Percentiles rank a stretch among this genome's conserved stretches.
phyloP scores from a whole-genome alignment of 1,140 invertebrate genomes.

The Ips nitidus region DNA sequence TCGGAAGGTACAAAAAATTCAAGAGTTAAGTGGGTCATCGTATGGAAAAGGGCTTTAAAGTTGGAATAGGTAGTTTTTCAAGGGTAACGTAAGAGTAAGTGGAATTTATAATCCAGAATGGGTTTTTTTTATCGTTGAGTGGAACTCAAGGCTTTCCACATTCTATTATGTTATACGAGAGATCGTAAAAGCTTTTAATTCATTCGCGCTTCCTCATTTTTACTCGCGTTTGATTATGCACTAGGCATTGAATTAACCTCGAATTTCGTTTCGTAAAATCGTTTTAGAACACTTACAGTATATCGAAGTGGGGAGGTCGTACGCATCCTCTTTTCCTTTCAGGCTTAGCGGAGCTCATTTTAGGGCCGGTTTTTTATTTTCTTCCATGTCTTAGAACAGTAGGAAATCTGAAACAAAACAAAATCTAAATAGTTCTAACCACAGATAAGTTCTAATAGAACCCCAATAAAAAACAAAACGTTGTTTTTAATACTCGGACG shows the following conservation, averaged over 20 bases:
- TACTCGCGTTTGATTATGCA: conserved; percentile 2
- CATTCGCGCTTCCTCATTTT: conserved; percentile 1
- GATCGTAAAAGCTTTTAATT: conserved; percentile 9
- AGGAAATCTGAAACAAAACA: not conserved
- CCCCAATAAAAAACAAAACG: too few species aligned
- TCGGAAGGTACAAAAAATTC: conserved; percentile 9
- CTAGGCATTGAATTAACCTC: not conserved
- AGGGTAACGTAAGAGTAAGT: not conserved
- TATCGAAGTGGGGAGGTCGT: conserved; percentile 49
- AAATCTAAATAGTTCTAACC: too few species aligned
- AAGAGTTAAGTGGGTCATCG: conserved; percentile 7
- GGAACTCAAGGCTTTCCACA: conserved; percentile 12
- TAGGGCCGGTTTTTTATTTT: conserved; percentile 18
- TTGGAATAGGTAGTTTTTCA: conserved; percentile 6
- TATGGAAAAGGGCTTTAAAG: conserved; percentile 13
- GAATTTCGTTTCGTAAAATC: not conserved
- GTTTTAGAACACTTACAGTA: conserved; percentile 44
- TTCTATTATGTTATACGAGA: conserved; percentile 2
- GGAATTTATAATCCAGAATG: conserved; percentile 14
- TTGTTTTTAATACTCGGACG: too few species aligned
- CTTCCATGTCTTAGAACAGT: not conserved
- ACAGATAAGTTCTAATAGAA: too few species aligned
- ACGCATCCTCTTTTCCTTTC: conserved; percentile 46
- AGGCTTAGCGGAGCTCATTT: conserved; percentile 42
- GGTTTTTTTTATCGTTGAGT: conserved; percentile 3